phyloP scores from a whole-genome alignment of 1,140 invertebrate genomes.

The Dysdera silvatica region DNA sequence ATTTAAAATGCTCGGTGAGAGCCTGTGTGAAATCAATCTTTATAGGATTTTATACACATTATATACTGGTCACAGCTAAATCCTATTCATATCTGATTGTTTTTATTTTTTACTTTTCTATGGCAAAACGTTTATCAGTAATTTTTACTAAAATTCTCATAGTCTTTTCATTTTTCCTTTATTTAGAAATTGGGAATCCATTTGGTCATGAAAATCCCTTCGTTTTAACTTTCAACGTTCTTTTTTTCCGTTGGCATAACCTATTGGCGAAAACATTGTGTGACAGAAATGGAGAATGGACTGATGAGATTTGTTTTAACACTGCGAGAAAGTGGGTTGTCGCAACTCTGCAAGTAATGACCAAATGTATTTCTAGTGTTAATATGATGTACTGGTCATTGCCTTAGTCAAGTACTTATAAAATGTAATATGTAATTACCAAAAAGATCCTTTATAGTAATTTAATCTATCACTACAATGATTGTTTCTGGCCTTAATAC shows the following conservation, averaged over 20 bases:
- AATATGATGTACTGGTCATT: background rate
- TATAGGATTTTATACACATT: too few relatives aligned
- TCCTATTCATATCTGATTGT: background rate
- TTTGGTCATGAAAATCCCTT: constrained; percentile 55
- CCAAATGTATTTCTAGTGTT: background rate
- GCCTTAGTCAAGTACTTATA: too few relatives aligned
- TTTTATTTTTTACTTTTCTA: background rate
- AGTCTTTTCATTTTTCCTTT: constrained; percentile 12
- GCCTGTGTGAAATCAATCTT: too few relatives aligned
- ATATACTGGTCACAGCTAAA: too few relatives aligned
- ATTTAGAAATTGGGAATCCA: constrained; percentile 53
- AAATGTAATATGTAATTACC: too few relatives aligned
- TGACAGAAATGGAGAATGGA: constrained; percentile 42
- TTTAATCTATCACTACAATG: too few relatives aligned
- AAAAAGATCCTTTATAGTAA: too few relatives aligned
- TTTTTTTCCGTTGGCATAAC: constrained; percentile 60
- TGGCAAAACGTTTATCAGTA: constrained; percentile 4
- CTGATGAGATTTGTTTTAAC: constrained; percentile 51
- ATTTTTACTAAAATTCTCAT: background rate
- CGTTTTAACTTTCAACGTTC: constrained; percentile 49
- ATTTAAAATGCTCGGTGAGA: too few relatives aligned
- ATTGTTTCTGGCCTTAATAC: too few relatives aligned
- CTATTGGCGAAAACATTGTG: constrained; percentile 46
- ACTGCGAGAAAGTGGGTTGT: constrained; percentile 55
- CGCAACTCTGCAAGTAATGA: constrained; percentile 46